Percentiles rank a stretch among this genome's conserved stretches.
phyloP scores from a whole-genome alignment of 2,797 vertebrate genomes.

The Eospalax fontanierii region DNA sequence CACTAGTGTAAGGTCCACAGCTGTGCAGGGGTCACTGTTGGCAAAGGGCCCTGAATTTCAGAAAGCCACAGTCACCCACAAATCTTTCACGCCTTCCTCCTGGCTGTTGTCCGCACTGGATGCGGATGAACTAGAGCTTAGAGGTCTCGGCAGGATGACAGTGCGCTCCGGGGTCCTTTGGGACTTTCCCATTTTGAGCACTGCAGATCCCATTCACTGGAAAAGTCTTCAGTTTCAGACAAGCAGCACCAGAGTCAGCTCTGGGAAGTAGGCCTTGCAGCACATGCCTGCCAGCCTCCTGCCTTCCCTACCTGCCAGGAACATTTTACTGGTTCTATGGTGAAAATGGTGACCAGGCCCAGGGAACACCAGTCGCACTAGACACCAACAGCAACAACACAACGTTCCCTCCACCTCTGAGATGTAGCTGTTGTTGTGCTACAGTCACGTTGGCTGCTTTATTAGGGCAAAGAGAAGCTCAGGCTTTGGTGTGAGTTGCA shows the following conservation, averaged over 20 bases:
- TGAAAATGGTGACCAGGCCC: neutral
- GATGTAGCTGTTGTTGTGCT: neutral
- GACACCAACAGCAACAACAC: neutral
- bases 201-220: neutral
- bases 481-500: neutral
- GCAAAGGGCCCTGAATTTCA: neutral
- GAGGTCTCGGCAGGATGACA: neutral
- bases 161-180: neutral
- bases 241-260: neutral
- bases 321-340: fast-evolving
- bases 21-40: neutral
- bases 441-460: neutral
- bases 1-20: neutral
- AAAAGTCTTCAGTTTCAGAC: neutral
- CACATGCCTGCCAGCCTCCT: neutral
- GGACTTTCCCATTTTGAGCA: neutral
- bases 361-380: neutral
- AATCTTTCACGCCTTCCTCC: neutral
- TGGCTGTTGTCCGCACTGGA: neutral
- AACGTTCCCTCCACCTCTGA: neutral
- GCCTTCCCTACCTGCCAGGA: fast-evolving
- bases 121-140: neutral
- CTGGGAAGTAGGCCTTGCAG: fast-evolving
- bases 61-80: neutral
- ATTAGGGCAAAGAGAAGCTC: neutral